Conservation (phyloP, 2,888 invertebrate genomes). For the Drosophila aldrichi region DNA sequence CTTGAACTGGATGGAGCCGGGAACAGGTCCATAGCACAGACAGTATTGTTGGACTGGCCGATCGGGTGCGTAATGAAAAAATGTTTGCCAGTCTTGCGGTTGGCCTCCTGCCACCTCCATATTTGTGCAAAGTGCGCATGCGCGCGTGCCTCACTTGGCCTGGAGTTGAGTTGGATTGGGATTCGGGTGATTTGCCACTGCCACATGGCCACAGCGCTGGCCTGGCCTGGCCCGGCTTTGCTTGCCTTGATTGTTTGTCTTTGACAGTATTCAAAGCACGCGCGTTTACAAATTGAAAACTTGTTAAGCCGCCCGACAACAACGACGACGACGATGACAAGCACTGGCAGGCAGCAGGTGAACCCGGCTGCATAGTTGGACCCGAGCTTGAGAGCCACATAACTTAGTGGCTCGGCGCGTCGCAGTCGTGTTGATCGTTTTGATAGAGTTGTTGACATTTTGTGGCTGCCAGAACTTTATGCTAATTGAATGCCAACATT, state of each 20-base stretch:
- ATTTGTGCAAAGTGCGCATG: constrained; percentile 63
- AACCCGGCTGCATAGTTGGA: constrained; percentile 48
- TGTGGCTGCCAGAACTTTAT: constrained; percentile 58
- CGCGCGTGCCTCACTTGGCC: constrained; percentile 68
- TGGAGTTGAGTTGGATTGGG: constrained; percentile 35
- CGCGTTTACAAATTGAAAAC: constrained; percentile 81
- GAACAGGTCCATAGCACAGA: constrained; percentile 31
- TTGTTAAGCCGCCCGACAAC: constrained; percentile 67
- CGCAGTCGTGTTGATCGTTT: constrained; percentile 47
- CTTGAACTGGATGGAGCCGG: constrained; percentile 28
- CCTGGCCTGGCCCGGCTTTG: neutral
- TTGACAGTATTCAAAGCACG: constrained; percentile 77
- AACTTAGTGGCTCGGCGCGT: constrained; percentile 28
- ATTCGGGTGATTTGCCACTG: constrained; percentile 21
- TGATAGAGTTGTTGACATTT: constrained; percentile 77
- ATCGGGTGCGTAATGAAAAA: constrained; percentile 53
- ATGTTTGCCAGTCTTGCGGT: constrained; percentile 36
- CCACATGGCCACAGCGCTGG: constrained; percentile 26
- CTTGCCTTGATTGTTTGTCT: constrained; percentile 45
- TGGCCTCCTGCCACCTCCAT: constrained; percentile 57
- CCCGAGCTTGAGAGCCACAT: constrained; percentile 49
- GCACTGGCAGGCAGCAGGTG: constrained; percentile 68
- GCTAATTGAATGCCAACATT: constrained; percentile 58
- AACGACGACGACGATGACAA: constrained; percentile 19
- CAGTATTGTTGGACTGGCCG: constrained; percentile 35